These are phyloP conservation scores for Psammodynastes pulverulentus DNA, from an alignment of 2,113 vertebrate genomes.

Conservation along the genomic window DNA sequence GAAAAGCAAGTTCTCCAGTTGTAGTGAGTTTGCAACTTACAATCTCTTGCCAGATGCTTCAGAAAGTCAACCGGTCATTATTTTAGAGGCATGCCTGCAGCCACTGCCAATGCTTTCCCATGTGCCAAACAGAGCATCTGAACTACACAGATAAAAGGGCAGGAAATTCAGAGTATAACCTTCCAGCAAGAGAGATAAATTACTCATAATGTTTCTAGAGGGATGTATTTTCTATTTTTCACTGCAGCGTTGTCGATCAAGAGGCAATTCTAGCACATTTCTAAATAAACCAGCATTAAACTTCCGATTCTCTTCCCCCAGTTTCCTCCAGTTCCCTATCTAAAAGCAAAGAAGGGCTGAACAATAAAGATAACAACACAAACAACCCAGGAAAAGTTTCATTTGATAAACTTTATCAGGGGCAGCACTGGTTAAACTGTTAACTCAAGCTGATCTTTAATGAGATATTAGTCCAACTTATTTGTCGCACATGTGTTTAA, in stretches of 20 bases:
- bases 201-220: not conserved
- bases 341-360: not conserved
- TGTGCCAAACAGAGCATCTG: not conserved
- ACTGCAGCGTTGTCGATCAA: not conserved
- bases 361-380: not conserved
- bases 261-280: not conserved
- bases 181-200: not conserved
- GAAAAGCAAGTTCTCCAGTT: not conserved
- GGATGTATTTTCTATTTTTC: not conserved
- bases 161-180: not conserved
- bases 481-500: not conserved
- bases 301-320: not conserved
- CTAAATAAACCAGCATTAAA: not conserved
- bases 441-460: not conserved
- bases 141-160: not conserved
- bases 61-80: not conserved
- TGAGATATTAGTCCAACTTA: not conserved
- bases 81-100: not conserved
- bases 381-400: not conserved
- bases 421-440: not conserved
- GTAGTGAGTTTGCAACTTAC: not conserved
- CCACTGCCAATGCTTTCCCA: conserved; percentile 10
- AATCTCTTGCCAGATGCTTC: not conserved
- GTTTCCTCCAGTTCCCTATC: not conserved
- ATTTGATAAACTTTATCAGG: not conserved